phyloP scores from a whole-genome alignment of 2,797 vertebrate genomes.

The Melanotaenia maccullochi region DNA sequence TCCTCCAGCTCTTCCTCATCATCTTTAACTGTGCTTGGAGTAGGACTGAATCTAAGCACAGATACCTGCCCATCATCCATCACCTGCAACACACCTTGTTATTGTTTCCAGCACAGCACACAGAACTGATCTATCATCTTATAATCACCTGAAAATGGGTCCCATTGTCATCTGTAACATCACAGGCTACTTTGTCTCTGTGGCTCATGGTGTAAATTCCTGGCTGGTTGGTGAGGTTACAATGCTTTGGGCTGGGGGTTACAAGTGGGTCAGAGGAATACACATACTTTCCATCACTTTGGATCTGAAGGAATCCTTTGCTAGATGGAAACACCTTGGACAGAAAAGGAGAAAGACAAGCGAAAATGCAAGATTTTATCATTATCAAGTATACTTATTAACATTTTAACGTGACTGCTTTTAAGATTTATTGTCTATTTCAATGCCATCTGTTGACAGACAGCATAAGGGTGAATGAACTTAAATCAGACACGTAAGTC shows the following conservation, averaged over 20 bases:
- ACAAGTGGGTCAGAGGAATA: slow-evolving; percentile 76
- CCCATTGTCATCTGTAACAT: slow-evolving; percentile 85
- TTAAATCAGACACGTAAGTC: background rate
- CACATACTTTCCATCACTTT: slow-evolving; percentile 82
- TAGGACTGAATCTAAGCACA: slow-evolving; percentile 60
- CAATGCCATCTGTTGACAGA: slow-evolving; percentile 4
- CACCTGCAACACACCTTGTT: slow-evolving; percentile 79
- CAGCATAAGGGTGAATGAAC: background rate
- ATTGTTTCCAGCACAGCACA: rapidly evolving
- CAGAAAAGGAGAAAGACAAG: slow-evolving; percentile 14
- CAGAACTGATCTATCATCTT: background rate
- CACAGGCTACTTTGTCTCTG: slow-evolving; percentile 80
- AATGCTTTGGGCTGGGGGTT: slow-evolving; percentile 24
- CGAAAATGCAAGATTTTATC: background rate
- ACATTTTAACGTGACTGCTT: background rate
- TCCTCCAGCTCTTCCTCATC: slow-evolving; percentile 26
- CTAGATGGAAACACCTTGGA: slow-evolving; percentile 84
- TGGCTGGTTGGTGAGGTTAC: slow-evolving; percentile 52
- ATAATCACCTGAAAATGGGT: slow-evolving; percentile 88
- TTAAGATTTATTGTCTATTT: background rate
- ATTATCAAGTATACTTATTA: background rate
- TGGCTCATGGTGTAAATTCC: slow-evolving; percentile 90
- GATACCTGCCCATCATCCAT: slow-evolving; percentile 85
- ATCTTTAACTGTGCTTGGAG: slow-evolving; percentile 40
- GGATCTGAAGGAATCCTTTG: slow-evolving; percentile 84